Percentiles rank a stretch among this genome's conserved stretches.
phyloP scores from a whole-genome alignment of 2,113 vertebrate genomes.

The Physeter macrocephalus region DNA sequence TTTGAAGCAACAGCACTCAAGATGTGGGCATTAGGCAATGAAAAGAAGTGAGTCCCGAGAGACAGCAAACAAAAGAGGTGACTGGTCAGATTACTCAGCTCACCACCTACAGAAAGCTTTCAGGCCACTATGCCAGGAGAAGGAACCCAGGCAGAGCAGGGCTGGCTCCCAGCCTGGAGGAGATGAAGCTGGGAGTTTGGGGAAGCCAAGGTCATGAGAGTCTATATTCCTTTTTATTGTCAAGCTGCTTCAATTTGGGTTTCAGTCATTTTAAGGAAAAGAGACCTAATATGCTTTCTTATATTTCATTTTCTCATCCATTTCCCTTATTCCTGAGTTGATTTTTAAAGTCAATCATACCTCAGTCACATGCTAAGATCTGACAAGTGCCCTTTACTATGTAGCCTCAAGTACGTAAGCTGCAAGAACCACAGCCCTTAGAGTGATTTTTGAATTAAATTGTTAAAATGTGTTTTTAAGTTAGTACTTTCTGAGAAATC shows the following conservation, averaged over 20 bases:
- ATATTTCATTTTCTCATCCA: neutral
- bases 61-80: too few species aligned
- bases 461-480: conserved; percentile 67
- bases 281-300: neutral
- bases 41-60: neutral
- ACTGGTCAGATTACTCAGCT: accelerated
- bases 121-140: accelerated
- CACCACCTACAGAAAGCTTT: neutral
- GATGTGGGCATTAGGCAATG: neutral
- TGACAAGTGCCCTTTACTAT: neutral
- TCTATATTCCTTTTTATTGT: neutral
- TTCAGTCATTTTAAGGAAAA: neutral
- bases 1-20: neutral
- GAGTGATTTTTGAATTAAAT: conserved; percentile 70
- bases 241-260: neutral
- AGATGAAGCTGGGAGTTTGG: neutral
- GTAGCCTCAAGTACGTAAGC: neutral
- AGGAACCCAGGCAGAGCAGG: too few species aligned
- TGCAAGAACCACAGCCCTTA: conserved; percentile 4
- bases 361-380: neutral
- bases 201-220: neutral
- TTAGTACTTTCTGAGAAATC: conserved; percentile 50
- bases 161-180: neutral
- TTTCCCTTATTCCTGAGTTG: neutral
- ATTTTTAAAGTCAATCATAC: neutral